Base-by-base conservation (phyloP, 2,113 vertebrate species). In the Rhegmatorhina hoffmannsi region DNA sequence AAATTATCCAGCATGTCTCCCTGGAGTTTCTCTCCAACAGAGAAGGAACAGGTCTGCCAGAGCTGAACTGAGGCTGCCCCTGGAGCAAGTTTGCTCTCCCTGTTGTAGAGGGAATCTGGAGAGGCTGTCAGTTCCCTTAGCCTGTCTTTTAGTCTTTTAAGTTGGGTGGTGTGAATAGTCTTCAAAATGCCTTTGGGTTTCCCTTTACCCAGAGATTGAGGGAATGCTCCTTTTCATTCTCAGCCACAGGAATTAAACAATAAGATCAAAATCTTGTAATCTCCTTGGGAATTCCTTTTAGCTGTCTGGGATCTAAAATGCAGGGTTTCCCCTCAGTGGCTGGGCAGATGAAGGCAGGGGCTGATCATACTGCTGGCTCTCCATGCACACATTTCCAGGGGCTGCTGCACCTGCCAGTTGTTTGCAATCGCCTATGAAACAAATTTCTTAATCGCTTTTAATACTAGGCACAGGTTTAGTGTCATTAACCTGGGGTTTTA, bases 261-360 rank as follows among this genome's bases (percentile, higher is more conserved):
- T 94, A 94, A 96, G 88, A 92, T 95, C 90, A 88, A 91, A 93
- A 93, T 93, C 80, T 67, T 93, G 83, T 93, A 87, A 97, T 96
- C 83, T 96, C 92, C 91, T 95, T 81, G 69, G 88, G 90, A 94
- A 93, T 95, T 94, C 85, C 86, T 96, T 95, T 92, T 84, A 84
- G 85, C 56, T 84, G 62, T 75, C 81, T 75, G 77, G 84, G 88
- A 84, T 88, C 80, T 81, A 78, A 94, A 93, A 86, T 81, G 83
- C 56, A 89, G 56, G 63, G 23, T 91, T 95, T 84, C 64, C 83
- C 76, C 76, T 84, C 84, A 91, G 78, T 63, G 87, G 69, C 70
- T 74, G 85, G 60, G 49, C 86, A 90, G 90, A 90, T 40, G 47
- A 90, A 93, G 76, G 40, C 85, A 84, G 66, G 81, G 49, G 53